Percentiles rank a stretch among this genome's conserved stretches.
Conservation (phyloP, 2,888 invertebrate genomes). For the Nomada lathburiana region DNA sequence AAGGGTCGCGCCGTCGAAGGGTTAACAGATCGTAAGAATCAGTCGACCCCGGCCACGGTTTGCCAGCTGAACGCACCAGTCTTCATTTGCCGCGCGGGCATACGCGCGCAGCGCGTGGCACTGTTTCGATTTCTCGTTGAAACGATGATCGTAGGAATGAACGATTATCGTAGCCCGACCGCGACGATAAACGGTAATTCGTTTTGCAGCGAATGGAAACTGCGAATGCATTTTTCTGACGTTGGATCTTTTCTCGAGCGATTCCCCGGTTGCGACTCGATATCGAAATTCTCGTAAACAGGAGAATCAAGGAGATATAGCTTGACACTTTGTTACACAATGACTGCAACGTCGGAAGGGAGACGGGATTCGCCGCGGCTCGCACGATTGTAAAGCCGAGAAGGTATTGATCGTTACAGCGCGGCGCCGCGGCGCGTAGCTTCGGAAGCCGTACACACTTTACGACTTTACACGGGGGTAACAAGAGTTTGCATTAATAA, state of each 20-base stretch:
- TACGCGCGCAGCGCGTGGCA: too few species aligned
- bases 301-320: constrained; percentile 63
- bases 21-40: constrained; percentile 8
- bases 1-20: background rate
- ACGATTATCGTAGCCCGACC: too few species aligned
- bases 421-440: constrained; percentile 56
- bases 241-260: too few species aligned
- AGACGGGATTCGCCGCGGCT: background rate
- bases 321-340: constrained; percentile 52
- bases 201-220: too few species aligned
- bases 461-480: constrained; percentile 72
- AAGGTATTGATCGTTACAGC: constrained; percentile 70
- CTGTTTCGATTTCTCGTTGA: too few species aligned
- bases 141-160: too few species aligned
- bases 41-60: background rate
- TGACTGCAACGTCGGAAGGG: constrained; percentile 7
- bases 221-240: too few species aligned
- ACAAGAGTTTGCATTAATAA: constrained; percentile 75
- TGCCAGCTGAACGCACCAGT: background rate
- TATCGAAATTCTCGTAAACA: constrained; percentile 53
- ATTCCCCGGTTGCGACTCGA: constrained; percentile 7
- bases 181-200: too few species aligned
- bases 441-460: constrained; percentile 69
- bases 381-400: constrained; percentile 68
- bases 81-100: too few species aligned